Evolutionary conservation across 1,140 invertebrate genomes (phyloP).

Genomic region (Papilio polytes): DNA sequence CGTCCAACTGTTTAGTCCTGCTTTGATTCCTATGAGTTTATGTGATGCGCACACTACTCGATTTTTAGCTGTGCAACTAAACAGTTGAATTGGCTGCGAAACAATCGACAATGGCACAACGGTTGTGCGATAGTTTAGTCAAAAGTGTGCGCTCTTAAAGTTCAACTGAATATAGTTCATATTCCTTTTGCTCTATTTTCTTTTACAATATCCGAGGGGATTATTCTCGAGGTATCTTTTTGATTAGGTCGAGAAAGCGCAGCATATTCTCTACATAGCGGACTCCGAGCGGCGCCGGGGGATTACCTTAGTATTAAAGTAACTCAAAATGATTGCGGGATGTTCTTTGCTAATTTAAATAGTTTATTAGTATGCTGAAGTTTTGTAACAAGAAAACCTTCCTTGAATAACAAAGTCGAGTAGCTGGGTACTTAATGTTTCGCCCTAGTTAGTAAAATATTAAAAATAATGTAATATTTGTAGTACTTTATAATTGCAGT

Average conservation of each 20-base stretch:
- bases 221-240: not conserved
- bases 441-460: not conserved
- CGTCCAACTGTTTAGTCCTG: no score
- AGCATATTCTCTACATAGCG: not conserved
- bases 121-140: no score
- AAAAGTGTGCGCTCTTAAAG: not conserved
- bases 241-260: slow-evolving; percentile 7
- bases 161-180: not conserved
- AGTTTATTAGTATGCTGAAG: slow-evolving; percentile 4
- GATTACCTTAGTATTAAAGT: slow-evolving; percentile 26
- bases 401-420: not conserved
- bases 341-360: slow-evolving; percentile 2
- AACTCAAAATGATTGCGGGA: slow-evolving; percentile 20
- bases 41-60: no score
- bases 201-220: slow-evolving; percentile 5
- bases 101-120: no score
- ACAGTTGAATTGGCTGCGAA: no score
- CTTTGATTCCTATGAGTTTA: no score
- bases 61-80: no score
- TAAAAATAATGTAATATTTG: not conserved
- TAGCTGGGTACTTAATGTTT: not conserved
- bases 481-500: not conserved
- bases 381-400: slow-evolving; percentile 6
- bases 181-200: not conserved
- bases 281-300: not conserved